Evolutionary conservation across 2,113 vertebrate species (phyloP).

Genomic region (Eptatretus burgeri): DNA sequence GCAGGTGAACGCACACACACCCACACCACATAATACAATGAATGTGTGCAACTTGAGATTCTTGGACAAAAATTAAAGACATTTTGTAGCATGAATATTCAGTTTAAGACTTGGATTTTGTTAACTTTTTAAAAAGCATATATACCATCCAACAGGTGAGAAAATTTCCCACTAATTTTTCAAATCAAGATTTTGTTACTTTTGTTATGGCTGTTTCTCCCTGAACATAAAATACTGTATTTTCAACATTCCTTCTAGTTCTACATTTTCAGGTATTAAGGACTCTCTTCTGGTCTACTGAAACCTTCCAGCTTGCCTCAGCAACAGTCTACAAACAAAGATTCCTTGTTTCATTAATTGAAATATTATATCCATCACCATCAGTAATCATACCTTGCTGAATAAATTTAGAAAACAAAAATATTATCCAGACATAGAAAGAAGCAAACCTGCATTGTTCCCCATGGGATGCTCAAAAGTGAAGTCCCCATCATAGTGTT

Average conservation of each 20-base stretch:
- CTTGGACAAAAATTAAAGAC: not conserved
- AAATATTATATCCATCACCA: too few species aligned
- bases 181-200: too few species aligned
- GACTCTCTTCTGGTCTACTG: too few species aligned
- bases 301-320: too few species aligned
- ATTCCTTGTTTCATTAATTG: too few species aligned
- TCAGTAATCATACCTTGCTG: too few species aligned
- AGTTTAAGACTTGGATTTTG: not conserved
- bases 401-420: too few species aligned
- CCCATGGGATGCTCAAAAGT: constrained; percentile 90
- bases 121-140: not conserved
- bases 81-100: not conserved
- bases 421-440: not conserved
- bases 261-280: too few species aligned
- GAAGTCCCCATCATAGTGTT: constrained; percentile 99
- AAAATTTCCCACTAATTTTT: not conserved
- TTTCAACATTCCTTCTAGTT: too few species aligned
- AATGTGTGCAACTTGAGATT: not conserved
- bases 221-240: too few species aligned
- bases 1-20: constrained; percentile 11
- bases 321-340: too few species aligned
- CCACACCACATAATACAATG: not conserved
- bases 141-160: not conserved
- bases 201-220: too few species aligned
- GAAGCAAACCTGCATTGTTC: constrained; percentile 57